Conservation (phyloP, 2,888 invertebrate genomes). For the Odontocolon sp. region DNA sequence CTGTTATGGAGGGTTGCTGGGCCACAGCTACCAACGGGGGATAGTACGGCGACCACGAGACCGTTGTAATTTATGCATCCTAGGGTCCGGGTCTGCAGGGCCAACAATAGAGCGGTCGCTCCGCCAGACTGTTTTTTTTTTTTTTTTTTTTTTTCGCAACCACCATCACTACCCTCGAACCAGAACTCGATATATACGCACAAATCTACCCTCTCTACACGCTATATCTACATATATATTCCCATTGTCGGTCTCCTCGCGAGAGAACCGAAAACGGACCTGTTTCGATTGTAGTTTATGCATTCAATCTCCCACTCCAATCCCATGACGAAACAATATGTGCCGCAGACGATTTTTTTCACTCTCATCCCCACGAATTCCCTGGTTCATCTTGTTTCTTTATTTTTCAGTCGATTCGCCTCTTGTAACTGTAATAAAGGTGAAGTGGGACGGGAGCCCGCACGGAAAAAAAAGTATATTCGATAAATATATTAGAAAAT, state of each 20-base stretch:
- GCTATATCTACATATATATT: conserved; percentile 45
- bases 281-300: conserved; percentile 57
- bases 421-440: too few relatives aligned
- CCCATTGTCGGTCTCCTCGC: too few relatives aligned
- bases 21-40: conserved; percentile 37
- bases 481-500: too few relatives aligned
- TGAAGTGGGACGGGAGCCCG: too few relatives aligned
- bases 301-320: conserved; percentile 56
- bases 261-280: conserved; percentile 42
- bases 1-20: conserved; percentile 24
- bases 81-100: conserved; percentile 48
- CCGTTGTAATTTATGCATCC: conserved; percentile 64
- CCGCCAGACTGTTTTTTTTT: conserved; percentile 14
- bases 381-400: background rate
- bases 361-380: background rate
- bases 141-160: conserved; percentile 2
- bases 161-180: background rate
- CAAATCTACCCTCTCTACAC: conserved; percentile 9
- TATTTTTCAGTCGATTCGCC: too few relatives aligned
- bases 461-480: too few relatives aligned
- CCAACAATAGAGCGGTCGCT: conserved; percentile 58
- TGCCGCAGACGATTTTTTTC: conserved; percentile 35
- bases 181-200: background rate
- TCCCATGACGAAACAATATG: conserved; percentile 57
- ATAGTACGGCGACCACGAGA: conserved; percentile 51